phyloP scores from a whole-genome alignment of 2,888 invertebrate species.

The Lydus trimaculatus region DNA sequence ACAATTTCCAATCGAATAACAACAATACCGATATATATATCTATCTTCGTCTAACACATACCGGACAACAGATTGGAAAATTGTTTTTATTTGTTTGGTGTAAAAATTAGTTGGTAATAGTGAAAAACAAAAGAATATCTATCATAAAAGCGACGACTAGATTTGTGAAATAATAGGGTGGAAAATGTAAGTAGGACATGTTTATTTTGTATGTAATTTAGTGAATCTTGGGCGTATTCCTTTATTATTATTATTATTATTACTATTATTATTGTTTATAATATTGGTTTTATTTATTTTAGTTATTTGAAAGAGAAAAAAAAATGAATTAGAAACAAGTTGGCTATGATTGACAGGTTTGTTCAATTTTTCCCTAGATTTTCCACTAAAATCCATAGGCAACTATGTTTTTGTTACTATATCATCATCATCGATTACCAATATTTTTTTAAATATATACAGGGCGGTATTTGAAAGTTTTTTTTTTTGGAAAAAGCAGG shows the following conservation, averaged over 20 bases:
- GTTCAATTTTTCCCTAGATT: background rate
- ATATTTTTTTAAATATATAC: background rate
- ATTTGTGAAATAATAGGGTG: conserved; percentile 15
- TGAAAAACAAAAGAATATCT: background rate
- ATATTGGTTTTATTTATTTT: too few relatives aligned
- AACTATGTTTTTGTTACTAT: background rate
- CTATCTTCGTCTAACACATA: background rate
- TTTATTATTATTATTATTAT: too few relatives aligned
- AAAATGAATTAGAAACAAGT: background rate
- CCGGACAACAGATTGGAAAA: conserved; percentile 16
- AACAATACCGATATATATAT: background rate
- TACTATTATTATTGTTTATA: background rate
- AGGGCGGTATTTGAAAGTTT: background rate
- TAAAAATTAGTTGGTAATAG: background rate
- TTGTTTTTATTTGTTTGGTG: background rate
- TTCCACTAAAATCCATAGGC: background rate
- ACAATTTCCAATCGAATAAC: background rate
- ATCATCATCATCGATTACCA: background rate
- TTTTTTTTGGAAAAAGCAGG: background rate
- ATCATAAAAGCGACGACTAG: background rate
- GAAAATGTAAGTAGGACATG: conserved; percentile 55
- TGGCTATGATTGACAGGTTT: background rate
- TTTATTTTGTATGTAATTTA: background rate
- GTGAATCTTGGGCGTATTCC: conserved; percentile 55
- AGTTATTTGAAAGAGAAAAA: too few relatives aligned